Conservation (phyloP, 2,797 vertebrate species). For the Urocyon cinereoargenteus region DNA sequence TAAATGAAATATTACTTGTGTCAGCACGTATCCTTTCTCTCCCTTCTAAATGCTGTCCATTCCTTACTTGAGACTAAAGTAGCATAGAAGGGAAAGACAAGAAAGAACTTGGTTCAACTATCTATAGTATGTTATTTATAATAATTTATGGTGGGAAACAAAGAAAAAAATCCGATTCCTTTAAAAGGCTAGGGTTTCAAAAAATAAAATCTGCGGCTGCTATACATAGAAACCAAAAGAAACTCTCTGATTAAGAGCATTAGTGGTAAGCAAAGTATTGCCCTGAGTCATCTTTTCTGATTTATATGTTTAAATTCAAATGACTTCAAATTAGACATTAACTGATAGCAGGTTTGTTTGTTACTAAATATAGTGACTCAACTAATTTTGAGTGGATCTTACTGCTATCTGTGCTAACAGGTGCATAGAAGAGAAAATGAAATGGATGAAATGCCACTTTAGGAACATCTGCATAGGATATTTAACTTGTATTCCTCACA, state of each 20-base stretch:
- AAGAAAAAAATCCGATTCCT: conserved; percentile 57
- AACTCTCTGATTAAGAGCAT: conserved; percentile 75
- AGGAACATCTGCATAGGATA: conserved; percentile 65
- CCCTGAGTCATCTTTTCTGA: conserved; percentile 73
- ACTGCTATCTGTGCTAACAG: conserved; percentile 70
- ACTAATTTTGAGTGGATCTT: conserved; percentile 65
- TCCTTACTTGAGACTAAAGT: background rate
- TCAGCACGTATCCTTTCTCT: fast-evolving
- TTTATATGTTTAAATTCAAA: conserved; percentile 81
- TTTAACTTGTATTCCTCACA: conserved; percentile 64
- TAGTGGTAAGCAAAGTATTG: conserved; percentile 1
- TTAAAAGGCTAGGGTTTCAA: conserved; percentile 66
- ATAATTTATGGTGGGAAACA: background rate
- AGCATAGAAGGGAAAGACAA: conserved; percentile 15
- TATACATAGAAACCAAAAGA: conserved; percentile 74
- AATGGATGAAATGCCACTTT: conserved; percentile 5
- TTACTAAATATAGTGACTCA: conserved; percentile 69
- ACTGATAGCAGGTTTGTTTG: conserved; percentile 71
- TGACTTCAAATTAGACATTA: conserved; percentile 78
- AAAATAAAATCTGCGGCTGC: conserved; percentile 68
- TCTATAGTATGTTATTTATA: conserved; percentile 37
- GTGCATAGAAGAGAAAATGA: conserved; percentile 54
- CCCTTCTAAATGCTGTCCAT: background rate
- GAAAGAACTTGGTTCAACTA: background rate
- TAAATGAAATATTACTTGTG: background rate